These are phyloP conservation scores for Drosophila serrata DNA, from an alignment of 1,140 invertebrate genomes.

Conservation along the genomic window DNA sequence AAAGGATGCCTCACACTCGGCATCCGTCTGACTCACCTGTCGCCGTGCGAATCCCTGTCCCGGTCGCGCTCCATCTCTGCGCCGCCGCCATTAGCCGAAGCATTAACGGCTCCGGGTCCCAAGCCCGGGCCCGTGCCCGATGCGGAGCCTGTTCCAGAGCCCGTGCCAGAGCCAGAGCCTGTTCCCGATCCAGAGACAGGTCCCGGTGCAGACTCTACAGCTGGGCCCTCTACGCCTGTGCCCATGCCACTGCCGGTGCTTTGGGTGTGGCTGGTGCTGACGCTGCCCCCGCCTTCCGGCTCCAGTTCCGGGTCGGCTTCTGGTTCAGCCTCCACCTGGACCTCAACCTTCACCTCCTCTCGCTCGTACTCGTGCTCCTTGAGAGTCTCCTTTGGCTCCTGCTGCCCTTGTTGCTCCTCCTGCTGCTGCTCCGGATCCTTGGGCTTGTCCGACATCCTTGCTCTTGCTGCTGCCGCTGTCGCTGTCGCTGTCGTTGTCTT, in stretches of 20 bases:
- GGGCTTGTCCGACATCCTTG: constrained; percentile 44
- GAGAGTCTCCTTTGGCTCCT: not conserved
- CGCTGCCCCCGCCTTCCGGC: not conserved
- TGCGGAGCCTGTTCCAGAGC: not conserved
- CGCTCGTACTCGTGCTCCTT: not conserved
- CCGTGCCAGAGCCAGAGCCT: not conserved
- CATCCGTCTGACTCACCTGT: constrained; percentile 63
- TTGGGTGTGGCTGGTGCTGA: not conserved
- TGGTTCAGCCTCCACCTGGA: not conserved
- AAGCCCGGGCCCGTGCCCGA: not conserved
- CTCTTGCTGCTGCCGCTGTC: not conserved
- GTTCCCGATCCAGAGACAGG: not conserved
- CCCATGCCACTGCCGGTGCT: not conserved
- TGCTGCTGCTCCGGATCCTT: constrained; percentile 3
- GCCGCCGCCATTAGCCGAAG: not conserved
- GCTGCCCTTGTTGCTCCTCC: not conserved
- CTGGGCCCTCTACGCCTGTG: not conserved
- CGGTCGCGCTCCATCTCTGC: constrained; percentile 40
- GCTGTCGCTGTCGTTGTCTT: constrained; percentile 2
- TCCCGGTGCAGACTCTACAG: not conserved
- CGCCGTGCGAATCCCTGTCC: constrained; percentile 59
- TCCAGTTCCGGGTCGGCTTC: not conserved
- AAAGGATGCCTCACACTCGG: constrained; percentile 6
- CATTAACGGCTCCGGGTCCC: not conserved
- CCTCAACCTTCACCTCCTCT: not conserved